These are phyloP conservation scores for Typhlichthys subterraneus DNA, from an alignment of 2,797 vertebrate species.

Conservation along the genomic window DNA sequence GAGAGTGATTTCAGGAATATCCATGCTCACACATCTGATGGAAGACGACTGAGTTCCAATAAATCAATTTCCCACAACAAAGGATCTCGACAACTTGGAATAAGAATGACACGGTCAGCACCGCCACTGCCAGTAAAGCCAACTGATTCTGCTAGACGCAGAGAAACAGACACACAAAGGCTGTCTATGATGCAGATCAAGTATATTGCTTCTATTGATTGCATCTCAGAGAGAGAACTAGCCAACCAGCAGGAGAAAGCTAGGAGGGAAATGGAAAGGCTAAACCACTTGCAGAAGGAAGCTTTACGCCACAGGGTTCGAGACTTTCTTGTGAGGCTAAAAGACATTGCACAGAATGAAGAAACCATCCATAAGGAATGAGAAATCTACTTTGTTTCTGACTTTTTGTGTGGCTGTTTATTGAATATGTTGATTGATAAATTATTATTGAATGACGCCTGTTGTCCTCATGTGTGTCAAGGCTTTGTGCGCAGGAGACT, in stretches of 20 bases:
- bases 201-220: conserved; percentile 76
- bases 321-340: conserved; percentile 66
- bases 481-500: conserved; percentile 73
- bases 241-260: conserved; percentile 49
- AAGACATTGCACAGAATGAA: conserved; percentile 22
- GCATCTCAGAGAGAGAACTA: conserved; percentile 75
- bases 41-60: conserved; percentile 25
- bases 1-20: conserved; percentile 5
- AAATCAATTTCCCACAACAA: conserved; percentile 12
- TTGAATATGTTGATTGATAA: neutral
- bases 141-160: conserved; percentile 28
- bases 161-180: conserved; percentile 27
- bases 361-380: neutral
- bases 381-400: neutral
- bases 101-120: conserved; percentile 50
- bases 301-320: conserved; percentile 66
- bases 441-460: conserved; percentile 51
- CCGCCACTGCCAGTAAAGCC: neutral
- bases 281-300: conserved; percentile 58
- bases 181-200: conserved; percentile 77
- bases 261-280: conserved; percentile 56
- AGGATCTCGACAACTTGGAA: neutral
- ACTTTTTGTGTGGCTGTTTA: neutral
- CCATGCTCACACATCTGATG: conserved; percentile 21
- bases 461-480: conserved; percentile 61